Percentiles rank a stretch among this genome's conserved stretches.
phyloP scores from a whole-genome alignment of 2,888 invertebrate genomes.

The Caenorhabditis afra region DNA sequence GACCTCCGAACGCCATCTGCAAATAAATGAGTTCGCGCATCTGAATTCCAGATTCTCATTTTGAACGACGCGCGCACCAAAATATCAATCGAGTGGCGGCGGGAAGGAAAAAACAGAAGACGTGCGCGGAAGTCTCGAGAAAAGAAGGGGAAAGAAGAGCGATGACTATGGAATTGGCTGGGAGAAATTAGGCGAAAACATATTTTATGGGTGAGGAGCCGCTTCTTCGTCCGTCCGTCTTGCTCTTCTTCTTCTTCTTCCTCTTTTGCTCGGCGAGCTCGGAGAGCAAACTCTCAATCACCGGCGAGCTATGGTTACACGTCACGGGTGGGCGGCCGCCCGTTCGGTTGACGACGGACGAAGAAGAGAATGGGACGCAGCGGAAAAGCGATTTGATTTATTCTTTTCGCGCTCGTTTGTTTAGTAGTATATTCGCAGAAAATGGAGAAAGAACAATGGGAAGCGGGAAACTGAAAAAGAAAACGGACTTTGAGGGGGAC shows the following conservation, averaged over 20 bases:
- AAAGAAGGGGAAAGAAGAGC: slow-evolving; percentile 10
- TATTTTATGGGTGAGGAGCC: slow-evolving; percentile 39
- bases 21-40: slow-evolving; percentile 1
- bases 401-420: slow-evolving; percentile 33
- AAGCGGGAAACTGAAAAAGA: not conserved
- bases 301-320: slow-evolving; percentile 40
- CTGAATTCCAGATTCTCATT: slow-evolving; percentile 10
- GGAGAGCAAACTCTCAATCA: slow-evolving; percentile 29
- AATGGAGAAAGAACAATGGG: not conserved
- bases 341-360: slow-evolving; percentile 37
- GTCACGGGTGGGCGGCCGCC: slow-evolving; percentile 23
- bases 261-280: not conserved
- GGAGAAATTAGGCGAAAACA: slow-evolving; percentile 50
- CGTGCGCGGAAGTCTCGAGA: slow-evolving; percentile 7
- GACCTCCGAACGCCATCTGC: slow-evolving; percentile 63
- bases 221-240: not conserved
- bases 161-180: slow-evolving; percentile 43
- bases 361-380: too few species aligned
- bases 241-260: not conserved
- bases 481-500: not conserved
- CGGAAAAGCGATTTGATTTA: slow-evolving; percentile 35
- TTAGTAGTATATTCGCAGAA: slow-evolving; percentile 24
- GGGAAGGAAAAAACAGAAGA: slow-evolving; percentile 10
- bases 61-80: slow-evolving; percentile 15
- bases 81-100: slow-evolving; percentile 25